phyloP scores from a whole-genome alignment of 2,113 vertebrate genomes.

The Saiga tatarica region DNA sequence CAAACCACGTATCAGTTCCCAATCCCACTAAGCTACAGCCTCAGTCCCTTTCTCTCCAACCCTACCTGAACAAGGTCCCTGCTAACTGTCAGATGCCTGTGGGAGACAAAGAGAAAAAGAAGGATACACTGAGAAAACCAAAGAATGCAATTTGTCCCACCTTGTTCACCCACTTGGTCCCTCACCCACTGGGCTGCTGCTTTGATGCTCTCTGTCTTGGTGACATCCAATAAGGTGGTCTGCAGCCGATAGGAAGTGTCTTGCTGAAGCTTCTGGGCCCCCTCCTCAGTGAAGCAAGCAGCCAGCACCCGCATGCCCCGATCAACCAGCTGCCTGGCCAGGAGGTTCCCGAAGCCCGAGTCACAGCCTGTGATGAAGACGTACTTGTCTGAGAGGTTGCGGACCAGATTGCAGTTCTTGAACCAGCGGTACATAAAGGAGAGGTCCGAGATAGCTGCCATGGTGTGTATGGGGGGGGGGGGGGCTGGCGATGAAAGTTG shows the following conservation, averaged over 20 bases:
- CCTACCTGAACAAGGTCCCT: neutral
- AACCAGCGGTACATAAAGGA: conserved; percentile 75
- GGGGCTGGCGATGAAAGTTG: neutral
- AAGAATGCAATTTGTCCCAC: conserved; percentile 71
- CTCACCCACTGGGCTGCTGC: conserved; percentile 81
- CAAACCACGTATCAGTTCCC: neutral
- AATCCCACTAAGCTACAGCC: neutral
- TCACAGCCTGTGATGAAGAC: conserved; percentile 93
- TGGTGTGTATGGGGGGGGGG: neutral
- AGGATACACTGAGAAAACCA: neutral
- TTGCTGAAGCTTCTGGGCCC: conserved; percentile 80
- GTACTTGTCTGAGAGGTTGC: conserved; percentile 79
- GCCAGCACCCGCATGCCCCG: conserved; percentile 87
- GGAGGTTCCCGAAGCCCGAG: conserved; percentile 89
- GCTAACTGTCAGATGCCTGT: neutral
- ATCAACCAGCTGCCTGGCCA: conserved; percentile 86
- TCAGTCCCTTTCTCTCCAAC: neutral
- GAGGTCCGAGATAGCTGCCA: conserved; percentile 54
- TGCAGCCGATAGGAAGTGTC: conserved; percentile 81
- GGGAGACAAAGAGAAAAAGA: neutral
- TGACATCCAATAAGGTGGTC: conserved; percentile 86
- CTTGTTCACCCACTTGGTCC: conserved; percentile 82
- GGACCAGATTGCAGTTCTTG: conserved; percentile 71
- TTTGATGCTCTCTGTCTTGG: conserved; percentile 80
- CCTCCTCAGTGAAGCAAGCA: conserved; percentile 85